phyloP scores from a whole-genome alignment of 2,797 vertebrate genomes.

The Mormyrops attenuatus region DNA sequence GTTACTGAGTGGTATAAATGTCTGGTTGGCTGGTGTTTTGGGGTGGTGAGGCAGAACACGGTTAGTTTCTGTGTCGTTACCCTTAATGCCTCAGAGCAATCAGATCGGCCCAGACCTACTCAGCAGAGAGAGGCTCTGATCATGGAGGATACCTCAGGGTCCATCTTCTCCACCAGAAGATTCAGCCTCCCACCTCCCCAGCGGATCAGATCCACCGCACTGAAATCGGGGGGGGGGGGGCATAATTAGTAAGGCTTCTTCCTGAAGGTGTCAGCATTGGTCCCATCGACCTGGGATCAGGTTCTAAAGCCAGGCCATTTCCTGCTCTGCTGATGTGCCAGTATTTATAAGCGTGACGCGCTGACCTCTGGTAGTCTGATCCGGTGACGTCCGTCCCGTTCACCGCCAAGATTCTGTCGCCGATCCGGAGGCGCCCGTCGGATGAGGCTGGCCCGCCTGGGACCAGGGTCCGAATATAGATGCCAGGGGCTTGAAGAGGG shows the following conservation, averaged over 20 bases:
- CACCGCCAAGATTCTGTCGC: conserved; percentile 89
- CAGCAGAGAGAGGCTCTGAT: conserved; percentile 79
- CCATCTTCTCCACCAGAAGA: conserved; percentile 89
- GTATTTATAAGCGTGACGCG: background rate
- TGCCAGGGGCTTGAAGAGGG: conserved; percentile 78
- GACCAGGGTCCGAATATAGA: conserved; percentile 93
- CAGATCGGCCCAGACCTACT: background rate
- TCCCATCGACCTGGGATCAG: background rate
- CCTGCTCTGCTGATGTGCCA: background rate
- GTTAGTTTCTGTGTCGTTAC: background rate
- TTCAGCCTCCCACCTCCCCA: conserved; percentile 78
- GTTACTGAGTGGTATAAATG: background rate
- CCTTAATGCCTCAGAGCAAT: background rate
- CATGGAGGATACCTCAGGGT: conserved; percentile 83
- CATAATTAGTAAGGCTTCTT: background rate
- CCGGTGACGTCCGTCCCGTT: conserved; percentile 85
- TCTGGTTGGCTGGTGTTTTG: background rate
- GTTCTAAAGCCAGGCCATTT: background rate
- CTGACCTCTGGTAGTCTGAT: conserved; percentile 87
- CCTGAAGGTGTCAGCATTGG: background rate
- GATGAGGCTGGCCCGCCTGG: conserved; percentile 79
- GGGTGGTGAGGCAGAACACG: background rate
- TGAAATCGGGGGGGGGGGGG: conserved; percentile 43
- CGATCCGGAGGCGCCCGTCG: conserved; percentile 76
- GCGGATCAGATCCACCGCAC: conserved; percentile 90